phyloP scores from a whole-genome alignment of 2,888 invertebrate species.

The Linnaemya vulpina region DNA sequence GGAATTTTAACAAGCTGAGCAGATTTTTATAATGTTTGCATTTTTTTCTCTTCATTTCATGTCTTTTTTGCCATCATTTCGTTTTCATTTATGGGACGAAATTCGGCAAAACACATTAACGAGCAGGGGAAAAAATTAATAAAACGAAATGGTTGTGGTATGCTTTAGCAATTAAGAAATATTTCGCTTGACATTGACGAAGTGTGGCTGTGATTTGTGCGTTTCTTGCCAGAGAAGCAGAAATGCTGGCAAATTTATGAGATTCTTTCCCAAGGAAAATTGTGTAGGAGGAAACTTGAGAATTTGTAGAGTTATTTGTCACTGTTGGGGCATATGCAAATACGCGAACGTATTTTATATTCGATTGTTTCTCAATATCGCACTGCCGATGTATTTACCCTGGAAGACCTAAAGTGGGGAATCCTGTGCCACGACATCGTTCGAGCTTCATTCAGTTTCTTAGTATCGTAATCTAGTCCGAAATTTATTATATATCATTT shows the following conservation, averaged over 20 bases:
- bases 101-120: slow-evolving; percentile 33
- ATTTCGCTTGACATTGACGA: slow-evolving; percentile 70
- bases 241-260: slow-evolving; percentile 23
- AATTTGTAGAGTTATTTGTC: slow-evolving; percentile 17
- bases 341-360: not conserved
- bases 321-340: slow-evolving; percentile 5
- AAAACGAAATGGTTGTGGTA: slow-evolving; percentile 68
- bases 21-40: slow-evolving; percentile 77
- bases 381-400: no score
- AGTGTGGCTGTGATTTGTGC: slow-evolving; percentile 71
- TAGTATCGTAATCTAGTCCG: no score
- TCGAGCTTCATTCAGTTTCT: no score
- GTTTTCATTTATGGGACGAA: slow-evolving; percentile 49
- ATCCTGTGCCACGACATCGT: no score
- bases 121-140: slow-evolving; percentile 34
- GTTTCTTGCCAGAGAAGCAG: slow-evolving; percentile 36
- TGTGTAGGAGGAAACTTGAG: slow-evolving; percentile 29
- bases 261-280: slow-evolving; percentile 8
- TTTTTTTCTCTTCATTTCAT: slow-evolving; percentile 68
- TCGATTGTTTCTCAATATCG: no score
- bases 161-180: slow-evolving; percentile 72
- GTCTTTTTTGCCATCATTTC: slow-evolving; percentile 55
- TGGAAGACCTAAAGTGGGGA: no score
- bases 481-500: no score
- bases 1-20: slow-evolving; percentile 80